Base-by-base conservation (phyloP, 2,888 invertebrate genomes). In the Dinocampus coccinellae region DNA sequence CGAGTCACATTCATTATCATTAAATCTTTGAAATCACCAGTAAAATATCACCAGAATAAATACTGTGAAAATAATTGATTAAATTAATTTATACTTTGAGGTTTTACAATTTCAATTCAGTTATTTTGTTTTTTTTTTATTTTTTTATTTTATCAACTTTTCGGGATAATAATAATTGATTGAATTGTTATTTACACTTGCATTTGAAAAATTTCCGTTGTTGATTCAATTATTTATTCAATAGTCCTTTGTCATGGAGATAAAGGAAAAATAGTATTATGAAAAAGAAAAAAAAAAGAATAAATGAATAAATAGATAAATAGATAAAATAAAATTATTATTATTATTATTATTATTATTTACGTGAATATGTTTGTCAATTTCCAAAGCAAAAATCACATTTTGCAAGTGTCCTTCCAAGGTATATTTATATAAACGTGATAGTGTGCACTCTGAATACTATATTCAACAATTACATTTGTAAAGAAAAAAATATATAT, bases 341-440 rank as follows among this genome's bases (percentile, higher is more conserved):
- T 57, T 7, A 26, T 26, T n/a, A 26, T 3, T n/a, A 1, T 0
- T n/a, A 22, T 26, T 29, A 1, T 11, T 57, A 26, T 11, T 26
- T 26, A 2, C 13, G 24, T 57, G 10, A n/a, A n/a, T 3, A 62
- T 33, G 55, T 24, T 64, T 72, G 72, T 57, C 74, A 69, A 73
- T 81, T 73, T 80, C 74, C 73, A 75, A 73, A 76, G 79, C 81
- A 80, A 82, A 80, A 65, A 47, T 2, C 16, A 75, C 78, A 70
- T 77, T 83, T 81, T 82, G 80, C 79, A 81, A 82, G 77, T 81
- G 80, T 82, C 83, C 82, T 83, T 83, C 82, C 83, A 82, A 80
- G 76, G 65, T 67, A 73, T 24, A 55, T 57, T 57, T 24, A 70
- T 74, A 75, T 79, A 60, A 78, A 78, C 71, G 75, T 77, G 73